Conservation (phyloP, 2,113 vertebrate genomes). For the Burhinus bistriatus region DNA sequence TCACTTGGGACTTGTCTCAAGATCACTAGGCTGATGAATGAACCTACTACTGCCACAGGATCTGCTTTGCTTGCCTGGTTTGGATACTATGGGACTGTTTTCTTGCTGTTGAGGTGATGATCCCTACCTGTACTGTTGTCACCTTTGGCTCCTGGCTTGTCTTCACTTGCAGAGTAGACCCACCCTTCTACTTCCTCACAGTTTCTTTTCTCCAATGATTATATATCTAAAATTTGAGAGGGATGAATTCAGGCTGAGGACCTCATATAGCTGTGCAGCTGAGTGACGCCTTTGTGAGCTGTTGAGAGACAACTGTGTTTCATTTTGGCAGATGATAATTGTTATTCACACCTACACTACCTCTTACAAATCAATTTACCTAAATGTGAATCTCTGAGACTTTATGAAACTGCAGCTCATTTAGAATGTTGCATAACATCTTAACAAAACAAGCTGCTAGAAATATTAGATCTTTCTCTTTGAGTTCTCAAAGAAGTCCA, state of each 20-base stretch:
- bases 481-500: background rate
- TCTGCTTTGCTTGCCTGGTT: background rate
- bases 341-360: background rate
- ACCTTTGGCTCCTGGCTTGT: background rate
- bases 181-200: background rate
- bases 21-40: background rate
- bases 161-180: background rate
- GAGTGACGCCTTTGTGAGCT: background rate
- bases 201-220: background rate
- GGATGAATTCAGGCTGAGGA: background rate
- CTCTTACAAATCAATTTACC: background rate
- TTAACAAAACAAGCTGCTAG: background rate
- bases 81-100: background rate
- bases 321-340: background rate
- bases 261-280: background rate
- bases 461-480: background rate
- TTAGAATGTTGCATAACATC: background rate
- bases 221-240: background rate
- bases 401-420: background rate
- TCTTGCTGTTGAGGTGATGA: background rate
- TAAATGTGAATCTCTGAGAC: background rate
- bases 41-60: background rate
- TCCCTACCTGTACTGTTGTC: background rate
- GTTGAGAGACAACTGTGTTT: background rate
- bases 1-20: background rate